Evolutionary conservation across 2,888 invertebrate species (phyloP).

Genomic region (Trachelus tabidus): DNA sequence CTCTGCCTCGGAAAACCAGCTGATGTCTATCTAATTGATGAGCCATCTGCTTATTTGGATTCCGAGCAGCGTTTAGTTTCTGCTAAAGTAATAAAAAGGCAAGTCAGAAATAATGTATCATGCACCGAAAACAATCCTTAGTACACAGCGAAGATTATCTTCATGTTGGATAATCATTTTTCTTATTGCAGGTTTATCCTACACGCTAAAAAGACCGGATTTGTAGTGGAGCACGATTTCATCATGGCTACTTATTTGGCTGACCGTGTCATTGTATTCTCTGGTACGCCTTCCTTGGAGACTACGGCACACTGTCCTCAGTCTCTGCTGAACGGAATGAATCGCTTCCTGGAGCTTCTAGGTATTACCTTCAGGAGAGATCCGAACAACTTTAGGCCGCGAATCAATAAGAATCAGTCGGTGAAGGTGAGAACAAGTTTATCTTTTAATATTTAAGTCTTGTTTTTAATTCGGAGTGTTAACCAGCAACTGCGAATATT

Average conservation of each 20-base stretch:
- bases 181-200: constrained; percentile 82
- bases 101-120: background rate
- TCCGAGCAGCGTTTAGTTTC: constrained; percentile 99
- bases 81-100: constrained; percentile 98
- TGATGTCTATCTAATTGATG: constrained; percentile 98
- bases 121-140: background rate
- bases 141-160: background rate
- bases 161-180: background rate
- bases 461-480: background rate
- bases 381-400: constrained; percentile 97
- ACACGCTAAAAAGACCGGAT: constrained; percentile 99
- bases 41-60: constrained; percentile 98
- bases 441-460: background rate
- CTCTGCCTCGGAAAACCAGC: constrained; percentile 98
- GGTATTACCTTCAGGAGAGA: constrained; percentile 98
- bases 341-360: constrained; percentile 92
- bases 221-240: constrained; percentile 99
- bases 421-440: constrained; percentile 78
- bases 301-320: constrained; percentile 94
- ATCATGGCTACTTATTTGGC: constrained; percentile 99
- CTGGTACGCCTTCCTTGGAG: constrained; percentile 90
- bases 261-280: constrained; percentile 98
- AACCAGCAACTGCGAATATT: constrained; percentile 16
- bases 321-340: constrained; percentile 97
- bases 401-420: constrained; percentile 96